Conservation (phyloP, 2,888 invertebrate species). For the Plagodis dolabraria region DNA sequence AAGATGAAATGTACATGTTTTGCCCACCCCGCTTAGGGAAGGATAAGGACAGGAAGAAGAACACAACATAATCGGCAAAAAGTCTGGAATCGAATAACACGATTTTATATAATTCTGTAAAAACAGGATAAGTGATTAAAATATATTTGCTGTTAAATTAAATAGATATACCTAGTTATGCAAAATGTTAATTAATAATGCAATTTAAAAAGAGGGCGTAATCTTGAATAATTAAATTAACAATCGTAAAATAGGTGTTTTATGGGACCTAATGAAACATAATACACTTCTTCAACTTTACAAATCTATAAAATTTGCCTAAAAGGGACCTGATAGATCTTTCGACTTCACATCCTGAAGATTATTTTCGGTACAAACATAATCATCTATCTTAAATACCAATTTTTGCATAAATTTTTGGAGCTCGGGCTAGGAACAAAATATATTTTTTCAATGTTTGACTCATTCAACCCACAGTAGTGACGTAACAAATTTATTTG, state of each 20-base stretch:
- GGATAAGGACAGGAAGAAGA: no score
- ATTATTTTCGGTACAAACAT: slow-evolving; percentile 42
- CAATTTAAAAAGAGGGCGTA: background rate
- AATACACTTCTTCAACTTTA: slow-evolving; percentile 13
- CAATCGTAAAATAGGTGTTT: slow-evolving; percentile 28
- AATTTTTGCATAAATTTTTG: slow-evolving; percentile 68
- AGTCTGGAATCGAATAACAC: no score
- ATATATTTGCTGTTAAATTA: no score
- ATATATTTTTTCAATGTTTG: slow-evolving; percentile 52
- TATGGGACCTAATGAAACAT: slow-evolving; percentile 20
- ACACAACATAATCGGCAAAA: no score
- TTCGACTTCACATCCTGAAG: slow-evolving; percentile 44
- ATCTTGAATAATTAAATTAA: background rate
- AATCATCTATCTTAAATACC: slow-evolving; percentile 58
- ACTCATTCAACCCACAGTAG: slow-evolving; percentile 56
- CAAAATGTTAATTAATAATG: background rate
- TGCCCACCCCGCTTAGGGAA: no score
- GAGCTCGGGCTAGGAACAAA: slow-evolving; percentile 44
- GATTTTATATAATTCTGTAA: no score
- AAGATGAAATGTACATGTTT: no score
- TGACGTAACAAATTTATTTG: slow-evolving; percentile 50
- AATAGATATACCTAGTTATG: background rate
- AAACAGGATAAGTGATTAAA: no score
- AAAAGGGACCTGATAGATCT: slow-evolving; percentile 39
- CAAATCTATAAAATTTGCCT: slow-evolving; percentile 37